Conservation (phyloP, 2,113 vertebrate species). For the Micromys minutus region DNA sequence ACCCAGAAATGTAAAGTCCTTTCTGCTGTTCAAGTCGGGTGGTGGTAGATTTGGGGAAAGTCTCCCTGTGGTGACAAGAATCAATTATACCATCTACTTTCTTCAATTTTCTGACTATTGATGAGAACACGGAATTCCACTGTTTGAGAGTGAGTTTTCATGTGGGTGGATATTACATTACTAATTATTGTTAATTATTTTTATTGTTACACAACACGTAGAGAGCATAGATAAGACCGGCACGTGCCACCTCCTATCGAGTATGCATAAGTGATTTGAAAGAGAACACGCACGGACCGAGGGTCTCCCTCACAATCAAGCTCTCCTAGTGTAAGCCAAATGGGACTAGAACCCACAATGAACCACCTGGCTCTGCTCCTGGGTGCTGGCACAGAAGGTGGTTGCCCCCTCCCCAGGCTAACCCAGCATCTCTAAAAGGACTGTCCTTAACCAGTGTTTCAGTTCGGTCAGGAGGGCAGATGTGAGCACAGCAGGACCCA, state of each 20-base stretch:
- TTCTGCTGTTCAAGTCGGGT: conserved; percentile 2
- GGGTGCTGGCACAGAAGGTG: background rate
- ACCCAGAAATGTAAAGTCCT: background rate
- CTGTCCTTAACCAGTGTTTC: background rate
- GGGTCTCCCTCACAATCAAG: background rate
- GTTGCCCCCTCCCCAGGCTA: background rate
- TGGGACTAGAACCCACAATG: background rate
- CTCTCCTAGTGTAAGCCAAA: background rate
- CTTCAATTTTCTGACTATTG: conserved; percentile 1
- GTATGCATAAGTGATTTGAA: background rate
- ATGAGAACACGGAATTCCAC: background rate
- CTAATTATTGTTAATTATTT: too few relatives aligned
- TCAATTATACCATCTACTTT: background rate
- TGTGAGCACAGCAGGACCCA: too few relatives aligned
- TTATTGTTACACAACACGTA: background rate
- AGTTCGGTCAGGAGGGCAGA: background rate
- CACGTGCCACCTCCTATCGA: background rate
- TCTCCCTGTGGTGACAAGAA: background rate
- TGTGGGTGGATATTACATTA: background rate
- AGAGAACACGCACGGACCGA: background rate
- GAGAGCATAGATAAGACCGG: background rate
- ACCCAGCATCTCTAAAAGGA: background rate
- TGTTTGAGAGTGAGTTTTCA: background rate
- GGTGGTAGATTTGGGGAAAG: background rate
- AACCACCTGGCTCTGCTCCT: background rate